Conservation (phyloP, 2,113 vertebrate genomes). For the Thunnus thynnus region DNA sequence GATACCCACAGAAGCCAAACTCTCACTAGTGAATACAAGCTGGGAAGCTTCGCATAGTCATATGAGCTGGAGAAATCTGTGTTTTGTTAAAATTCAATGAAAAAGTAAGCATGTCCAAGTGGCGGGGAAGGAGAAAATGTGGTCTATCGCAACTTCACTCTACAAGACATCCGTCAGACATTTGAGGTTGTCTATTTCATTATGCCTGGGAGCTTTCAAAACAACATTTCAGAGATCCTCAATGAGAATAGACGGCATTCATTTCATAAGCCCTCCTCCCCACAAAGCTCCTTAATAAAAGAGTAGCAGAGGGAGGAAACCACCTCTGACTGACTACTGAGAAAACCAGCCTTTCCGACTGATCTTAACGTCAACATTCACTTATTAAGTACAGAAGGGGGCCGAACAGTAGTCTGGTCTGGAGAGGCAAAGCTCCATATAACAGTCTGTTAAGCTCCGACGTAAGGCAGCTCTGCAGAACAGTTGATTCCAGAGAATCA, state of each 20-base stretch:
- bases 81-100: conserved; percentile 33
- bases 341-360: conserved; percentile 32
- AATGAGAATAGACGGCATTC: conserved; percentile 43
- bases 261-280: conserved; percentile 46
- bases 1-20: not conserved
- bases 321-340: conserved; percentile 39
- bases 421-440: conserved; percentile 23
- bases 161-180: conserved; percentile 23
- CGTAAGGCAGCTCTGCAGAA: conserved; percentile 5
- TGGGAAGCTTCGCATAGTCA: not conserved
- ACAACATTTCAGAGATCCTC: conserved; percentile 40
- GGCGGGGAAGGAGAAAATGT: conserved; percentile 7
- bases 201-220: conserved; percentile 50
- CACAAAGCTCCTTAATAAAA: conserved; percentile 57
- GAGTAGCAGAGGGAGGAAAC: conserved; percentile 45
- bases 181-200: conserved; percentile 47
- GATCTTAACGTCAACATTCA: conserved; percentile 43
- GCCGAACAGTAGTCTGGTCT: conserved; percentile 11
- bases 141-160: conserved; percentile 17
- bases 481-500: conserved; percentile 6
- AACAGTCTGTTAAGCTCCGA: conserved; percentile 8
- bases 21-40: not conserved
- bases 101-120: conserved; percentile 14
- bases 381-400: conserved; percentile 22
- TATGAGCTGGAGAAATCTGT: not conserved